Conservation (phyloP, 1,140 invertebrate genomes). For the Halictus rubicundus region DNA sequence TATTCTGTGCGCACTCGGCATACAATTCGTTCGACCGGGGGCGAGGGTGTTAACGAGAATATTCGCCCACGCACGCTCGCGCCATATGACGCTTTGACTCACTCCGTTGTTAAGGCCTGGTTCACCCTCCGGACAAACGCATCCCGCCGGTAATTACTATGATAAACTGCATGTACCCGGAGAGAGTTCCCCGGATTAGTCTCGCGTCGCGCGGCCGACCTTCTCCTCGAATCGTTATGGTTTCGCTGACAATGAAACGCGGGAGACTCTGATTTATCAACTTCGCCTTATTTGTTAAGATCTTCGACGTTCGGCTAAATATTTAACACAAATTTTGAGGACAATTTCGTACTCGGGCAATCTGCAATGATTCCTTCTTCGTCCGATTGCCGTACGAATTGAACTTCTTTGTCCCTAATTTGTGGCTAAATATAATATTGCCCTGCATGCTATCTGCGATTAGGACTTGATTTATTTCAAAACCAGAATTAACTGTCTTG, state of each 20-base stretch:
- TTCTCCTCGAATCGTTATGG: not conserved
- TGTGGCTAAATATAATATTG: no score
- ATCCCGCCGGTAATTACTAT: slow-evolving; percentile 71
- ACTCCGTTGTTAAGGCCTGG: slow-evolving; percentile 56
- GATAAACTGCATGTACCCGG: slow-evolving; percentile 67
- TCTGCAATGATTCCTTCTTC: no score
- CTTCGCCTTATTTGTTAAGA: no score
- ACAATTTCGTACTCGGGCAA: no score
- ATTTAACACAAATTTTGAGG: no score
- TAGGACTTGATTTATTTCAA: no score
- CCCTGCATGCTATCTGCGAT: no score
- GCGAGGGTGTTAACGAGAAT: slow-evolving; percentile 73
- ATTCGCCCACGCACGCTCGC: slow-evolving; percentile 62
- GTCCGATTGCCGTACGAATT: no score
- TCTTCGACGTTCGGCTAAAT: no score
- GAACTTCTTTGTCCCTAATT: no score
- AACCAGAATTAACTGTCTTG: no score
- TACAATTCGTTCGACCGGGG: slow-evolving; percentile 65
- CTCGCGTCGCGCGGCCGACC: not conserved
- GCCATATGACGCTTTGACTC: slow-evolving; percentile 73
- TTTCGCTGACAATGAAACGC: not conserved
- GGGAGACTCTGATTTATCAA: not conserved
- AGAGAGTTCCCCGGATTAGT: slow-evolving; percentile 37
- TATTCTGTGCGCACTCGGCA: slow-evolving; percentile 57
- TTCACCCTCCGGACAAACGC: slow-evolving; percentile 63